phyloP scores from a whole-genome alignment of 1,140 invertebrate species.

The Euschistus heros region DNA sequence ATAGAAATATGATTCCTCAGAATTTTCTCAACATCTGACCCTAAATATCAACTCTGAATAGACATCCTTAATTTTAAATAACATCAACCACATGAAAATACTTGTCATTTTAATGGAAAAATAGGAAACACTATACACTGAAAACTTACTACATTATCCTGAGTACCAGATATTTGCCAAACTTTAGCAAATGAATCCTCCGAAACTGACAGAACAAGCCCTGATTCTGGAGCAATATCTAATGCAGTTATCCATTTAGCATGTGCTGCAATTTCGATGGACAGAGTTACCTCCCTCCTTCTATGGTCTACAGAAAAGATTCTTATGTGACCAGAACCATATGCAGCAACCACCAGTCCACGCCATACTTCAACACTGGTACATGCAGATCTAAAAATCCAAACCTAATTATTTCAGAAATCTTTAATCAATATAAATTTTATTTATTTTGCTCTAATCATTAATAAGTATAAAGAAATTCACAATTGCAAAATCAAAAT shows the following conservation, averaged over 20 bases:
- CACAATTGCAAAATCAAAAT: too few relatives aligned
- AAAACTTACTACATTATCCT: constrained; percentile 26
- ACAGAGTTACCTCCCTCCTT: constrained; percentile 31
- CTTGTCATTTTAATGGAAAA: too few relatives aligned
- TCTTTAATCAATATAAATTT: not conserved
- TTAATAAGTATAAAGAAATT: too few relatives aligned
- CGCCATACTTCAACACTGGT: constrained; percentile 30
- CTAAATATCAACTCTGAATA: not conserved
- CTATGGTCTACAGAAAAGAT: constrained; percentile 32
- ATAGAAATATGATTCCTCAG: too few relatives aligned
- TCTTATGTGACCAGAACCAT: constrained; percentile 40
- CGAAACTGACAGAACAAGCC: constrained; percentile 37
- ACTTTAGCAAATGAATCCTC: constrained; percentile 40
- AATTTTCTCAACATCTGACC: too few relatives aligned
- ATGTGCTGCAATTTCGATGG: constrained; percentile 39
- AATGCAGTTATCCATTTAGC: constrained; percentile 39
- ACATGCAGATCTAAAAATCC: constrained; percentile 29
- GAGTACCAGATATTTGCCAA: constrained; percentile 34
- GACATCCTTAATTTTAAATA: not conserved
- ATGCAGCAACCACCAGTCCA: constrained; percentile 35
- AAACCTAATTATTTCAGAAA: not conserved
- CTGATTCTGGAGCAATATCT: constrained; percentile 36
- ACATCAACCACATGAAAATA: too few relatives aligned
- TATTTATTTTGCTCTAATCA: not conserved
- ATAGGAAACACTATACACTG: too few relatives aligned